Evolutionary conservation across 2,888 invertebrate genomes (phyloP).

Genomic region (Poecilus cupreus): DNA sequence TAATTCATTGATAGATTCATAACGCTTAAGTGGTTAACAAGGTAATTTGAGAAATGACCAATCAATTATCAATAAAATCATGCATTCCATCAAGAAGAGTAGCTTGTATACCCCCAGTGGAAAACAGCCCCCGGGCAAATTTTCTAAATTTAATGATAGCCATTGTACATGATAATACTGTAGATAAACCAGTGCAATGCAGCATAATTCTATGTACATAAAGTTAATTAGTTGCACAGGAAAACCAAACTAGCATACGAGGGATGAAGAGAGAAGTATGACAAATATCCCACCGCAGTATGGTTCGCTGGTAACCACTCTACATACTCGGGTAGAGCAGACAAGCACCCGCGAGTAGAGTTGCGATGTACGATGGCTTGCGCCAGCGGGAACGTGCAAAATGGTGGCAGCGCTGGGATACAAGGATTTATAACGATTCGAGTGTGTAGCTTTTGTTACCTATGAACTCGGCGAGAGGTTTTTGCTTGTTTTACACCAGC

Average conservation of each 20-base stretch:
- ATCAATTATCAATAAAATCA: background rate
- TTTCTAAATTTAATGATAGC: background rate
- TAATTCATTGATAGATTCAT: background rate
- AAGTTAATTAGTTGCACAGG: slow-evolving; percentile 20
- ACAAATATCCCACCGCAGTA: slow-evolving; percentile 36
- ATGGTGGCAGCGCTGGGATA: background rate
- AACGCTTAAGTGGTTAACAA: background rate
- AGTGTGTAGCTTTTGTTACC: background rate
- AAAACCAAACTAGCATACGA: background rate
- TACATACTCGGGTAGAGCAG: background rate
- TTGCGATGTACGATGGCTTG: background rate
- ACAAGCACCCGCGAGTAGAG: background rate
- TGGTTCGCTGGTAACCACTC: slow-evolving; percentile 36
- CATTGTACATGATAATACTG: background rate
- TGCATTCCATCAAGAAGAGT: slow-evolving; percentile 1
- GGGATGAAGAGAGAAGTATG: background rate
- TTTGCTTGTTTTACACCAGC: slow-evolving; percentile 15
- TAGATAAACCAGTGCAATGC: background rate
- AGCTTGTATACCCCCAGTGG: background rate
- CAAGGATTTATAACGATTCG: slow-evolving; percentile 12
- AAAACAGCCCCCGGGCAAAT: background rate
- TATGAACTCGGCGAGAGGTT: background rate
- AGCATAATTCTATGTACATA: slow-evolving; percentile 12
- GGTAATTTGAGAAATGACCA: background rate
- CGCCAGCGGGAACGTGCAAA: background rate